A percentile compares a stretch with the other conserved stretches of the same genome.
Conservation (phyloP, 2,113 vertebrate species). For the Spea bombifrons region DNA sequence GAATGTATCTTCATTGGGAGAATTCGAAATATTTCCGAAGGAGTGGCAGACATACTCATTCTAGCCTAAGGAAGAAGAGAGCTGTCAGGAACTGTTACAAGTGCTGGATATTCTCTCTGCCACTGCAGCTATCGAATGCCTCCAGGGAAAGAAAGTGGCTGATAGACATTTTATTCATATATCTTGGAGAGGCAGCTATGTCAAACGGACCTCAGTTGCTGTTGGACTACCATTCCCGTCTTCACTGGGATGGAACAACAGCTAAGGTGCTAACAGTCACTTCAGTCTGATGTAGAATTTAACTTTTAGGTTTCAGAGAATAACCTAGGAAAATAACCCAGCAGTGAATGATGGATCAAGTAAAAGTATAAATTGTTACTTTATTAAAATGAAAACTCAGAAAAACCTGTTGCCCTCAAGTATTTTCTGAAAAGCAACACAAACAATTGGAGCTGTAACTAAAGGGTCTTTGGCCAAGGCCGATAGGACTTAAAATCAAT, state of each 20-base stretch:
- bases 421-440: too few relatives aligned
- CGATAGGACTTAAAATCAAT: too few relatives aligned
- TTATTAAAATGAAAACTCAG: too few relatives aligned
- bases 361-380: too few relatives aligned
- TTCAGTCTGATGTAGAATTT: too few relatives aligned
- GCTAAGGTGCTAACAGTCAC: too few relatives aligned
- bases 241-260: neutral
- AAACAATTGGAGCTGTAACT: too few relatives aligned
- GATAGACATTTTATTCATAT: neutral
- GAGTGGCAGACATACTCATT: conserved; percentile 50
- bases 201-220: neutral
- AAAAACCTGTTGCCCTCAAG: too few relatives aligned
- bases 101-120: neutral
- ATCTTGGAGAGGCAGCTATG: neutral
- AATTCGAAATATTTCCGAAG: conserved; percentile 57
- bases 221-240: neutral
- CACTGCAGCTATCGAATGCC: neutral
- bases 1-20: conserved; percentile 64
- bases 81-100: neutral
- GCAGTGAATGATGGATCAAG: too few relatives aligned
- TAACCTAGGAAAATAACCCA: too few relatives aligned
- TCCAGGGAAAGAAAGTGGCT: neutral
- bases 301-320: too few relatives aligned
- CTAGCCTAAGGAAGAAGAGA: conserved; percentile 54
- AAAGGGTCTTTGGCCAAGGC: too few relatives aligned